Conservation (phyloP, 2,797 vertebrate species). For the Falco cherrug region DNA sequence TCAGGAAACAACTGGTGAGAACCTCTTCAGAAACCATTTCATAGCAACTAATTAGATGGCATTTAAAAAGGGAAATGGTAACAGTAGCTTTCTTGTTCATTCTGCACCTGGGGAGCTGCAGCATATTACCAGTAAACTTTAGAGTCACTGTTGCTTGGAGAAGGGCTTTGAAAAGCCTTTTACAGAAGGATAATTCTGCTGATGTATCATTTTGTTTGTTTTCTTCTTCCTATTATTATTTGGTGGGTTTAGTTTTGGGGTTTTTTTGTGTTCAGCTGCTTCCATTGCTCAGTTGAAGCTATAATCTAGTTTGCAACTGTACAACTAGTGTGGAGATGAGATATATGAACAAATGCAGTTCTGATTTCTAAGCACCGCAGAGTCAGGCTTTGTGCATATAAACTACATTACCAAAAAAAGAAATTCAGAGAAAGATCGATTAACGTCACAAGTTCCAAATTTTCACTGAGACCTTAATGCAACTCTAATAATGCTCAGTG, state of each 20-base stretch:
- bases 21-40: constrained; percentile 52
- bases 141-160: constrained; percentile 9
- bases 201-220: constrained; percentile 2
- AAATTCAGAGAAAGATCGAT: background rate
- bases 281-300: background rate
- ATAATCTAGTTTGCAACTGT: constrained; percentile 28
- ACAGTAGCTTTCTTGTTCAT: background rate
- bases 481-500: background rate
- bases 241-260: background rate
- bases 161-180: constrained; percentile 49
- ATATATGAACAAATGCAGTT: background rate
- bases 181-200: constrained; percentile 27
- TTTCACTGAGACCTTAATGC: background rate
- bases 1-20: constrained; percentile 99
- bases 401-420: background rate
- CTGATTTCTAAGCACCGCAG: background rate
- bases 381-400: background rate
- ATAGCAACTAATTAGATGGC: constrained; percentile 35
- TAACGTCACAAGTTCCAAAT: background rate
- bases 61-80: constrained; percentile 24
- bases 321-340: background rate
- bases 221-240: background rate
- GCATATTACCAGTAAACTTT: constrained; percentile 8
- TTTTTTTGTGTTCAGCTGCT: constrained; percentile 22
- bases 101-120: constrained; percentile 34